Evolutionary conservation across 2,113 vertebrate species (phyloP), one percentile per base, ranked within the genome.

Genomic region (Syngnathoides biaculeatus): DNA sequence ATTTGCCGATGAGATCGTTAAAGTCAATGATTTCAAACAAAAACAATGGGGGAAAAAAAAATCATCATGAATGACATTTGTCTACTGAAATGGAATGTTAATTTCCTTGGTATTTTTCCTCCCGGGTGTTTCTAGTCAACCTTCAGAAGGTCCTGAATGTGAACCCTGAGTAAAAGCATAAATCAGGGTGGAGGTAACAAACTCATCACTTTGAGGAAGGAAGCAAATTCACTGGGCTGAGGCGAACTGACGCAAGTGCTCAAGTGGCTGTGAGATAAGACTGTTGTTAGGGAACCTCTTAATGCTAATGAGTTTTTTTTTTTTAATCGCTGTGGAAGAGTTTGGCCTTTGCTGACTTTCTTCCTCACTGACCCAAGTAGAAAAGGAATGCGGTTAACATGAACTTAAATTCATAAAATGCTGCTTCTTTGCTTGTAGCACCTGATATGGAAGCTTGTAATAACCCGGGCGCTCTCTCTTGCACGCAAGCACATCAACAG

Each of bases 171-270:
- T 55, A 42, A 38, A 13, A 1, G 45, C 61, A 30, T 63, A 66
- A 80, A 65, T 81, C 64, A 78, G 61, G 22, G 19, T 38, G 64
- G 66, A 67, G 45, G 43, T 64, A 75, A 73, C 64, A 26, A 68
- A 72, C 48, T 55, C 47, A 73, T 66, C 62, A 52, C 63, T 72
- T 65, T 19, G 39, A 42, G 47, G 71, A 72, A 75, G 65, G 60
- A 77, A 80, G 64, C 60, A 64, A 68, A 40, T 77, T 81, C 24
- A 70, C 39, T 15, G 55, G 61, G 68, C 61, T 0, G 14, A 77
- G 75, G 71, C 62, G 45, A 53, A 60, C 30, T 78, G 67, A 60
- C 11, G 45, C 73, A 43, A 71, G 66, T 77, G 75, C 60, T 68
- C 35, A n/a, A 56, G 45, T 57, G 62, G 68, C 70, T 52, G 42